Evolutionary conservation across 2,797 vertebrate species (phyloP).

Genomic region (Peromyscus aztecus): DNA sequence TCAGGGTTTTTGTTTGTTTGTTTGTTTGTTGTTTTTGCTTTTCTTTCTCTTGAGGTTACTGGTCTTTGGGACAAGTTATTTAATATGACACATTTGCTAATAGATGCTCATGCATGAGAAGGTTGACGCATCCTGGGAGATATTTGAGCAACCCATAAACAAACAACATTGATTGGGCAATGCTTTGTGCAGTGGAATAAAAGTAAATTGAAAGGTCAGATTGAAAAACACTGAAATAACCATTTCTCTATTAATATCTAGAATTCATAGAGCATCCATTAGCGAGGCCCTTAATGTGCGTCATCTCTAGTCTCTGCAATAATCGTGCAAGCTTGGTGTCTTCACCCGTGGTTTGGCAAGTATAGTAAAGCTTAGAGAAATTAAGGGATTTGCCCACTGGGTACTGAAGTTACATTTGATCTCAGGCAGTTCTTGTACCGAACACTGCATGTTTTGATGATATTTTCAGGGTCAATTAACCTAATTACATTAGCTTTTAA

Average conservation of each 20-base stretch:
- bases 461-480: slow-evolving; percentile 41
- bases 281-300: slow-evolving; percentile 17
- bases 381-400: slow-evolving; percentile 36
- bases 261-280: slow-evolving; percentile 25
- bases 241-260: slow-evolving; percentile 66
- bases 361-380: slow-evolving; percentile 43
- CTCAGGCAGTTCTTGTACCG: background rate
- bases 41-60: slow-evolving; percentile 31
- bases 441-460: slow-evolving; percentile 11
- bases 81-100: slow-evolving; percentile 64
- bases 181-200: slow-evolving; percentile 68
- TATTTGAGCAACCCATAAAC: slow-evolving; percentile 52
- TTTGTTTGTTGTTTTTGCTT: background rate
- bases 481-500: slow-evolving; percentile 58
- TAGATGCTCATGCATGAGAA: slow-evolving; percentile 59
- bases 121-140: slow-evolving; percentile 60
- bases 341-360: slow-evolving; percentile 5
- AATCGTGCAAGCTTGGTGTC: slow-evolving; percentile 9
- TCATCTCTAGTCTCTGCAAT: slow-evolving; percentile 44
- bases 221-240: slow-evolving; percentile 44
- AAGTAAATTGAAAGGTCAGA: slow-evolving; percentile 73
- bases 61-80: slow-evolving; percentile 58
- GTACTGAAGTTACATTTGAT: slow-evolving; percentile 40
- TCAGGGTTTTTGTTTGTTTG: background rate
- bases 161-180: slow-evolving; percentile 52